phyloP scores from a whole-genome alignment of 2,888 invertebrate genomes.

The Cephus rjabovi region DNA sequence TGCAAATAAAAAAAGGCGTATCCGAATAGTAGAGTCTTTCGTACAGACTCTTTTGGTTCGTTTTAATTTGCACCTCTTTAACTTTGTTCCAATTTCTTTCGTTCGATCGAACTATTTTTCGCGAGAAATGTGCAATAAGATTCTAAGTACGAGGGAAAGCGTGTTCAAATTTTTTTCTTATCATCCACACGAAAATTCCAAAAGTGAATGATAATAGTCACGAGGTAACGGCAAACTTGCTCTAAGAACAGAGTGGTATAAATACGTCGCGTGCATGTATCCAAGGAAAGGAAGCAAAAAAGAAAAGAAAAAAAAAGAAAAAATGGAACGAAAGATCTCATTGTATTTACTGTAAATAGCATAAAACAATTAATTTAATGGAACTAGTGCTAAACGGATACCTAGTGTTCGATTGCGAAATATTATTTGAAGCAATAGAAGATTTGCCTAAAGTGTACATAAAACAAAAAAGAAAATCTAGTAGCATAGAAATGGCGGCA shows the following conservation, averaged over 20 bases:
- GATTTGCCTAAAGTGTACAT: constrained; percentile 38
- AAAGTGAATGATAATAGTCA: constrained; percentile 2
- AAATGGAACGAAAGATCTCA: constrained; percentile 1
- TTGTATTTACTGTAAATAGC: constrained; percentile 63
- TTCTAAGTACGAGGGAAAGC: background rate
- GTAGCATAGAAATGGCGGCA: background rate
- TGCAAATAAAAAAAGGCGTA: constrained; percentile 21
- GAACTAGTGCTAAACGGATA: constrained; percentile 46
- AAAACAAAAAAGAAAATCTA: background rate
- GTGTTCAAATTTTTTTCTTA: background rate
- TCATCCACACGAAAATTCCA: background rate
- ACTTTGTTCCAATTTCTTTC: background rate
- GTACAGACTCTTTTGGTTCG: background rate
- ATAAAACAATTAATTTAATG: constrained; percentile 45
- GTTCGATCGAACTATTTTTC: background rate
- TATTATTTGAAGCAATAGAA: constrained; percentile 63
- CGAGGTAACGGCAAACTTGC: background rate
- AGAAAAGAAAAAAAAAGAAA: background rate
- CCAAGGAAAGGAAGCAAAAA: background rate
- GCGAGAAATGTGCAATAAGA: constrained; percentile 36
- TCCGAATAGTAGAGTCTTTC: background rate
- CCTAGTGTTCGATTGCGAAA: constrained; percentile 57
- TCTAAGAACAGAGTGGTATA: too few relatives aligned
- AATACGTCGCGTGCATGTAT: background rate
- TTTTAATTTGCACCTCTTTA: background rate